Evolutionary conservation across 2,113 vertebrate species (phyloP).

Genomic region (Murina feae): DNA sequence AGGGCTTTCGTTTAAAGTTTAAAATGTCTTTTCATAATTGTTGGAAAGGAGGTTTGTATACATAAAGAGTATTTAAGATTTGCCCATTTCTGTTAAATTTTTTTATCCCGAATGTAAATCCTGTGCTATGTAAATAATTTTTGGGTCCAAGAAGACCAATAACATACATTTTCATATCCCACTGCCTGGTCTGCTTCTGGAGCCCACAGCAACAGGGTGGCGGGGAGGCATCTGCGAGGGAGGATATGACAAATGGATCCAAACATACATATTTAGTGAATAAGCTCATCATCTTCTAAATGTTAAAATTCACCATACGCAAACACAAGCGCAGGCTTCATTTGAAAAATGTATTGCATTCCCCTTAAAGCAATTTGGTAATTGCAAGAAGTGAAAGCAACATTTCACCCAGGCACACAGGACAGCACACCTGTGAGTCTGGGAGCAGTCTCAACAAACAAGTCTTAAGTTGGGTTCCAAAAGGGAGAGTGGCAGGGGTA

Average conservation of each 20-base stretch:
- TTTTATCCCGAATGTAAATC: conserved; percentile 50
- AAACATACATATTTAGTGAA: conserved; percentile 46
- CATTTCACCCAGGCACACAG: neutral
- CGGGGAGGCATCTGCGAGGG: neutral
- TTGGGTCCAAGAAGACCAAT: conserved; percentile 55
- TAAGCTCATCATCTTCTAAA: conserved; percentile 39
- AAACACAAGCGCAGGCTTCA: conserved; percentile 14
- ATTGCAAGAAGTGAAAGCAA: neutral
- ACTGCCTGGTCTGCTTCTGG: neutral
- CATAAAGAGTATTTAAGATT: conserved; percentile 51
- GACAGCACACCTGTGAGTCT: neutral
- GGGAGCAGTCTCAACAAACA: neutral
- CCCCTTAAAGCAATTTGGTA: neutral
- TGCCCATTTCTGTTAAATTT: conserved; percentile 36
- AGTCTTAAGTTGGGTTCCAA: neutral
- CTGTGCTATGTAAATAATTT: conserved; percentile 65
- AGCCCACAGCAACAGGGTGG: neutral
- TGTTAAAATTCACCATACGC: conserved; percentile 21
- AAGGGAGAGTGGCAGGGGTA: neutral
- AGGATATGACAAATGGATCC: conserved; percentile 29
- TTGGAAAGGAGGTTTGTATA: conserved; percentile 49
- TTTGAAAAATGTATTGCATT: neutral
- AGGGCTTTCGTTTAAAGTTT: conserved; percentile 50
- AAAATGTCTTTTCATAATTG: conserved; percentile 60
- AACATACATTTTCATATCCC: conserved; percentile 29